A percentile compares a stretch with the other conserved stretches of the same genome.
phyloP scores from a whole-genome alignment of 1,140 invertebrate species.

The Ctenoplectra terminalis region DNA sequence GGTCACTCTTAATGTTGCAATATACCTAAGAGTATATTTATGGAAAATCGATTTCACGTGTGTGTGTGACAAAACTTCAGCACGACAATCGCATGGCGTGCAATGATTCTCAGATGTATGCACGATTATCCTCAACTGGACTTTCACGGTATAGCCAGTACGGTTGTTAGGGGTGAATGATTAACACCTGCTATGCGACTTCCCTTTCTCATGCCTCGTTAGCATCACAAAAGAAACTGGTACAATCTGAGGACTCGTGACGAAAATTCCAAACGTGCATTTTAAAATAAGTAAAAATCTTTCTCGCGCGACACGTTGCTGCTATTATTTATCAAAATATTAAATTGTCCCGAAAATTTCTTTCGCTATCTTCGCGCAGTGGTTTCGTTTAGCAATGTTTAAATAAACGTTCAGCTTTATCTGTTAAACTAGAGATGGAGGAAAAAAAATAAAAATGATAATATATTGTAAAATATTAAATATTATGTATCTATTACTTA shows the following conservation, averaged over 20 bases:
- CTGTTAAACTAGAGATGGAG: too few species aligned
- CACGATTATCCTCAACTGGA: neutral
- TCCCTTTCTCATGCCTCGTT: slow-evolving; percentile 15
- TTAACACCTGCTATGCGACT: slow-evolving; percentile 6
- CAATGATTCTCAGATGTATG: slow-evolving; percentile 8
- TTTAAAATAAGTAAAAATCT: neutral
- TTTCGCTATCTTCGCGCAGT: too few species aligned
- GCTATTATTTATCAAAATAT: too few species aligned
- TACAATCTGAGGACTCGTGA: neutral
- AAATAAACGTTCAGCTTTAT: too few species aligned
- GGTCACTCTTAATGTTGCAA: neutral
- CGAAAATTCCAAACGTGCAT: neutral
- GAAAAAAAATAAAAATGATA: too few species aligned
- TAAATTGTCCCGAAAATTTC: too few species aligned
- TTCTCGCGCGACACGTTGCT: too few species aligned
- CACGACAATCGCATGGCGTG: slow-evolving; percentile 1
- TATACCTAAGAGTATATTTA: neutral
- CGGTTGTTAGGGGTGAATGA: neutral
- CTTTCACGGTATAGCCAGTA: neutral
- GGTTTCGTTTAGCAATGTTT: too few species aligned
- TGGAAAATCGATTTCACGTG: slow-evolving; percentile 13
- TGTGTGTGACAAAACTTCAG: slow-evolving; percentile 1
- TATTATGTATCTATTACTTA: too few species aligned
- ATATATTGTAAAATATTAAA: too few species aligned
- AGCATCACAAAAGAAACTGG: neutral